Percentiles rank a stretch among this genome's conserved stretches.
Conservation (phyloP, 1,140 invertebrate species). For the Camponotus floridanus region DNA sequence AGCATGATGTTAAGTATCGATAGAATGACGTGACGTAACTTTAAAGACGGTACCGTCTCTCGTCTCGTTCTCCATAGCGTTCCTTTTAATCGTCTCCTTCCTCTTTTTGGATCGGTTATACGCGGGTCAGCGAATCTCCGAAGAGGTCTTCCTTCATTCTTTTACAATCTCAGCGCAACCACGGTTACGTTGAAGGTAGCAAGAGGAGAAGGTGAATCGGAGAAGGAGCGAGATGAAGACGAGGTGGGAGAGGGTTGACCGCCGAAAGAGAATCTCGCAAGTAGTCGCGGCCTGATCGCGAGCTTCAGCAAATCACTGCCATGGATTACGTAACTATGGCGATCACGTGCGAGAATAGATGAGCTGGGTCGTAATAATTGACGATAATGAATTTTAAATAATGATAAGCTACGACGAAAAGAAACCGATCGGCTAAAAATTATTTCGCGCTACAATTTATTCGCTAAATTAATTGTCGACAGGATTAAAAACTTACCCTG, state of each 20-base stretch:
- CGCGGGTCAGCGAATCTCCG: conserved; percentile 75
- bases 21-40: conserved; percentile 65
- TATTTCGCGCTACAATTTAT: not conserved
- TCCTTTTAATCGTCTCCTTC: conserved; percentile 65
- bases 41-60: conserved; percentile 40
- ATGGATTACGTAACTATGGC: conserved; percentile 29
- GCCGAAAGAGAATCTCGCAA: conserved; percentile 71
- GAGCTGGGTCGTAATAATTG: conserved; percentile 5
- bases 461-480: not conserved
- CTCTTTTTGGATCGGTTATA: conserved; percentile 71
- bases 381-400: not conserved
- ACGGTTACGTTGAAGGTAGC: conserved; percentile 60
- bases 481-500: conserved; percentile 69
- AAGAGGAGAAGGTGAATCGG: conserved; percentile 40
- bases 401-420: not conserved
- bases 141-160: conserved; percentile 72
- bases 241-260: conserved; percentile 66
- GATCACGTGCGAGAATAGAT: conserved; percentile 37
- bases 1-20: conserved; percentile 14
- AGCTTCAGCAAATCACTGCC: conserved; percentile 1
- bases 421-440: not conserved
- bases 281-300: conserved; percentile 63
- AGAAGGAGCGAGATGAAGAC: not conserved
- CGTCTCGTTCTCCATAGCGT: not conserved
- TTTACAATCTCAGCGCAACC: conserved; percentile 63